These are phyloP conservation scores for Rhopalosiphum nymphaeae DNA, from an alignment of 2,888 invertebrate genomes.

Conservation along the genomic window DNA sequence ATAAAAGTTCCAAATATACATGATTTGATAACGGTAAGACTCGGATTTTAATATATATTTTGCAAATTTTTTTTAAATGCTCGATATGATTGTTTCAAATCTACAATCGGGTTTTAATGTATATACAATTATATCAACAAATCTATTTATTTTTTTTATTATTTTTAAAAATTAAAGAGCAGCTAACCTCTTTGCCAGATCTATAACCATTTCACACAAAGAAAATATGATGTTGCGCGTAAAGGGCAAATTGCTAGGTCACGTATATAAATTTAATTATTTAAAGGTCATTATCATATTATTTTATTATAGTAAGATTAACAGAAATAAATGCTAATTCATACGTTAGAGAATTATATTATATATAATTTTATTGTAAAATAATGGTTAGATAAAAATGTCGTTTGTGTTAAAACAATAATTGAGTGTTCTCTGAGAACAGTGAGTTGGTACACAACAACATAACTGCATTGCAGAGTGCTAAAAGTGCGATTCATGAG, in stretches of 20 bases:
- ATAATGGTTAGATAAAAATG: neutral
- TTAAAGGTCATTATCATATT: neutral
- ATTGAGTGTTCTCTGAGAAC: neutral
- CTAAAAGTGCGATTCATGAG: neutral
- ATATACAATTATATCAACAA: neutral
- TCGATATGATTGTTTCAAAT: neutral
- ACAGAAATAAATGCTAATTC: neutral
- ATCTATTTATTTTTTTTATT: neutral
- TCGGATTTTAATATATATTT: neutral
- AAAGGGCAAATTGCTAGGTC: constrained; percentile 69
- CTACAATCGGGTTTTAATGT: neutral
- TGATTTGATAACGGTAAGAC: neutral
- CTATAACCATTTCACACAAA: neutral
- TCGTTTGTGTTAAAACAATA: neutral
- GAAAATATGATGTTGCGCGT: constrained; percentile 18
- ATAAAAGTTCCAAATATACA: neutral
- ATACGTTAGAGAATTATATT: neutral
- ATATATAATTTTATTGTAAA: neutral
- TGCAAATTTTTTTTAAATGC: neutral
- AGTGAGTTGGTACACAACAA: neutral
- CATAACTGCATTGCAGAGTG: neutral
- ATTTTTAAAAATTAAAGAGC: neutral
- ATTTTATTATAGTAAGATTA: constrained; percentile 6
- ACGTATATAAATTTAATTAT: constrained; percentile 70
- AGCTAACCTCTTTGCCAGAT: neutral